Evolutionary conservation across 2,888 invertebrate species (phyloP), one percentile per base, ranked within the genome.

Genomic region (Nephrotoma flavescens): DNA sequence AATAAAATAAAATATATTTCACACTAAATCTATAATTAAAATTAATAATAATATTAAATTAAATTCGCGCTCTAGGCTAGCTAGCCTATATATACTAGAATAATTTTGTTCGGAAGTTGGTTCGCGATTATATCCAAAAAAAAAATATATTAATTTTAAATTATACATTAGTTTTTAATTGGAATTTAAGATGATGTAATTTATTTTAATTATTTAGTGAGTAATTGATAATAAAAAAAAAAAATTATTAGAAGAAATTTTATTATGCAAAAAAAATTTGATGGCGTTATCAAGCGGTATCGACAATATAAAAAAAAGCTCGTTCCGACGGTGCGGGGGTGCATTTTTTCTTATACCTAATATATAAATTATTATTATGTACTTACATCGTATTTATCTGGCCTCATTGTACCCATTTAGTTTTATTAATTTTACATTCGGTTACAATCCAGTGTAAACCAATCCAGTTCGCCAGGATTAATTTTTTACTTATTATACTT

Each of bases 381-480:
- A 92, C 92, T 92, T 90, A 92, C 92, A 92, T 92, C 92, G 92
- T 92, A 92, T 92, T 91, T 92, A 92, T 91, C 92, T 92, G 92
- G 92, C 92, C 92, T 92, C 92, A 92, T 92, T 92, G 92, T 92
- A 92, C 92, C 91, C 91, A 91, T 91, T 92, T 92, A 92, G 92
- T 92, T 92, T 91, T 91, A 91, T 91, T 91, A 91, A 91, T 91
- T 90, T 88, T 91, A 91, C 91, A 91, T 92, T 91, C 91, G 91
- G 91, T 91, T 91, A 91, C 90, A 91, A 90, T 91, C 89, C 89
- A 88, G 89, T 89, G 89, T 89, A 89, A 89, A 89, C 90, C 86
- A 86, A 86, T 86, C 86, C 86, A 86, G 86, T 41, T 86, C 57
- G 86, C 86, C 44, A 57, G 86, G 44, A 86, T 44, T 44, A 86